Evolutionary conservation across 2,888 invertebrate genomes (phyloP).

Genomic region (Lacanobia oleracea): DNA sequence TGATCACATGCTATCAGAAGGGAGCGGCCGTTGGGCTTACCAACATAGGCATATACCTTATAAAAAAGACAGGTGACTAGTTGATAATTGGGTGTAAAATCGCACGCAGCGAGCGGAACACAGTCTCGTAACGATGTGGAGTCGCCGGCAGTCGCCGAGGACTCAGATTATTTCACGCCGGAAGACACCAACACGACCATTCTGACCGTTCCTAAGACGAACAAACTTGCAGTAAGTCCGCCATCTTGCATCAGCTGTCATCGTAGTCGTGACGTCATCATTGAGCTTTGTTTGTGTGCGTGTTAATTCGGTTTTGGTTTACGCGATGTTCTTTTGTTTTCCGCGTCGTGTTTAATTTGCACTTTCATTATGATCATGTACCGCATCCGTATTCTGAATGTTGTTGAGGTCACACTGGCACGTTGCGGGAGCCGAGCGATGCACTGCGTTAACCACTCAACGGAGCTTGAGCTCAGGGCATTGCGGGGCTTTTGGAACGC

Average conservation of each 20-base stretch:
- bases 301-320: constrained; percentile 69
- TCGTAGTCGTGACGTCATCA: constrained; percentile 67
- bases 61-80: constrained; percentile 31
- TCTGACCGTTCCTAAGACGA: constrained; percentile 90
- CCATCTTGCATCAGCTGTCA: constrained; percentile 67
- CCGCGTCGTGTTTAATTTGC: constrained; percentile 79
- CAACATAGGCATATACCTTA: background rate
- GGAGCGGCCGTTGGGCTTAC: background rate
- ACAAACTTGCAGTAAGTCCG: constrained; percentile 81
- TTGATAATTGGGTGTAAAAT: constrained; percentile 65
- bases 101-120: constrained; percentile 72
- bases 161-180: constrained; percentile 95
- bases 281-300: constrained; percentile 68
- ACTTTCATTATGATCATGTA: constrained; percentile 75
- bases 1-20: constrained; percentile 13
- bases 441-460: constrained; percentile 56
- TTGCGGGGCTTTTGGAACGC: constrained; percentile 57
- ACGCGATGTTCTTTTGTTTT: constrained; percentile 68
- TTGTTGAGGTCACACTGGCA: constrained; percentile 55
- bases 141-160: constrained; percentile 90
- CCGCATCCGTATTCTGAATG: constrained; percentile 58
- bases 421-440: constrained; percentile 56
- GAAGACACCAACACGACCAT: constrained; percentile 93
- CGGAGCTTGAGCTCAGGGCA: constrained; percentile 48
- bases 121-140: constrained; percentile 81